Percentiles rank a stretch among this genome's conserved stretches.
phyloP scores from a whole-genome alignment of 2,888 invertebrate species.

The Pachymerium ferrugineum region DNA sequence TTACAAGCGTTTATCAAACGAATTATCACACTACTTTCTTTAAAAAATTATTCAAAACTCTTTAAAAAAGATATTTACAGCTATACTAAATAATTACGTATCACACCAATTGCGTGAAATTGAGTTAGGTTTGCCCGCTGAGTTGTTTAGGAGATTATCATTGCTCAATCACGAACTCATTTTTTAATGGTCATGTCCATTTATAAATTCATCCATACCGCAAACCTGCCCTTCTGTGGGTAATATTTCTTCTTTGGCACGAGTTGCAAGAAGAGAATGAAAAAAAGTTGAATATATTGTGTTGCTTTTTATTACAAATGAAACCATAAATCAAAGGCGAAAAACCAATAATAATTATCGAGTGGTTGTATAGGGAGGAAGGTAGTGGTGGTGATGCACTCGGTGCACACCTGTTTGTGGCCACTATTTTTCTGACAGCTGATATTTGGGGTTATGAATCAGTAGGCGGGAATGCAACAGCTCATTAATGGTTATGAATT shows the following conservation, averaged over 20 bases:
- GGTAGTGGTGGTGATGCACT: background rate
- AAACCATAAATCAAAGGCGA: background rate
- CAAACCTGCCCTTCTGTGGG: background rate
- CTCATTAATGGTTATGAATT: background rate
- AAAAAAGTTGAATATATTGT: background rate
- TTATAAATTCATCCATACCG: background rate
- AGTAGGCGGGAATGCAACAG: background rate
- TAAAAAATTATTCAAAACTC: background rate
- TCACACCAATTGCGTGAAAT: background rate
- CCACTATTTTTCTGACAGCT: conserved; percentile 23
- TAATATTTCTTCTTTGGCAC: background rate
- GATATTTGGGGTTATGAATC: conserved; percentile 7
- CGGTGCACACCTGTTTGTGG: background rate
- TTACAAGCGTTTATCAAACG: background rate
- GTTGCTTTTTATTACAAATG: background rate
- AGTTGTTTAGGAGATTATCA: background rate
- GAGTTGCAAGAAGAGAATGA: background rate
- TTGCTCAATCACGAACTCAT: background rate
- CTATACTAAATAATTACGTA: background rate
- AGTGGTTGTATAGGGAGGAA: background rate
- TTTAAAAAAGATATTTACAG: background rate
- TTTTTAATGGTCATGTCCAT: conserved; percentile 5
- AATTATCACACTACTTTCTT: too few species aligned
- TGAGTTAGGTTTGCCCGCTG: background rate
- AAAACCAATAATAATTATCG: conserved; percentile 24